These are phyloP conservation scores for Erebia epiphron DNA, from an alignment of 2,888 invertebrate species.

Conservation along the genomic window DNA sequence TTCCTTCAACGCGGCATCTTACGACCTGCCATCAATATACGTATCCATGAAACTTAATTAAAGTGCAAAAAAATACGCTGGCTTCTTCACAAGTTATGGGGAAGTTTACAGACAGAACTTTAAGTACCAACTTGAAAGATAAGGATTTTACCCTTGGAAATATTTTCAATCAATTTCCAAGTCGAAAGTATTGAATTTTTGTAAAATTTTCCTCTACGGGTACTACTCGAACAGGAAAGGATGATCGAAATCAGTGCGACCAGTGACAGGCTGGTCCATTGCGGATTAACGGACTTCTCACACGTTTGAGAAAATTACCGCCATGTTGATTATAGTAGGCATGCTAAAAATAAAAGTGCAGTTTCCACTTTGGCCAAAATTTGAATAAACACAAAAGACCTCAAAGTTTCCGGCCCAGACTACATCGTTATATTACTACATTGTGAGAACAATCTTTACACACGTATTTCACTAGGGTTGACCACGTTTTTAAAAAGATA, in stretches of 20 bases:
- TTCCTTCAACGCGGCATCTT: conserved; percentile 19
- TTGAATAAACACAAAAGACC: conserved; percentile 25
- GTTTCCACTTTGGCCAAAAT: conserved; percentile 15
- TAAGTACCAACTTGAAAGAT: not conserved
- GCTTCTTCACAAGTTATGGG: not conserved
- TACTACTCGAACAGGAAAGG: too few relatives aligned
- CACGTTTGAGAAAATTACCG: too few relatives aligned
- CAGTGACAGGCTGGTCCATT: too few relatives aligned
- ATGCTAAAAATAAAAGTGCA: not conserved
- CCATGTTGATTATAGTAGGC: too few relatives aligned
- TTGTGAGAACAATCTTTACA: conserved; percentile 28
- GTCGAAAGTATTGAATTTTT: too few relatives aligned
- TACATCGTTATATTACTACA: conserved; percentile 33
- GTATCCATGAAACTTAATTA: conserved; percentile 40
- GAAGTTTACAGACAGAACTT: not conserved
- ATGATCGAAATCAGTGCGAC: too few relatives aligned
- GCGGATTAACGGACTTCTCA: too few relatives aligned
- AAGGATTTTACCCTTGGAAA: not conserved
- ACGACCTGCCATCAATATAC: conserved; percentile 29
- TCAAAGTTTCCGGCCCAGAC: conserved; percentile 24
- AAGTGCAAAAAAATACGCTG: conserved; percentile 33
- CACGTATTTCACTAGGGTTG: conserved; percentile 11
- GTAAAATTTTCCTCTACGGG: not conserved
- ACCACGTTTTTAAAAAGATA: too few relatives aligned
- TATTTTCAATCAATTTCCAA: too few relatives aligned